A percentile compares a stretch with the other conserved stretches of the same genome.
These are phyloP conservation scores for Mirza zaza DNA, from an alignment of 2,113 vertebrate species.

Conservation along the genomic window DNA sequence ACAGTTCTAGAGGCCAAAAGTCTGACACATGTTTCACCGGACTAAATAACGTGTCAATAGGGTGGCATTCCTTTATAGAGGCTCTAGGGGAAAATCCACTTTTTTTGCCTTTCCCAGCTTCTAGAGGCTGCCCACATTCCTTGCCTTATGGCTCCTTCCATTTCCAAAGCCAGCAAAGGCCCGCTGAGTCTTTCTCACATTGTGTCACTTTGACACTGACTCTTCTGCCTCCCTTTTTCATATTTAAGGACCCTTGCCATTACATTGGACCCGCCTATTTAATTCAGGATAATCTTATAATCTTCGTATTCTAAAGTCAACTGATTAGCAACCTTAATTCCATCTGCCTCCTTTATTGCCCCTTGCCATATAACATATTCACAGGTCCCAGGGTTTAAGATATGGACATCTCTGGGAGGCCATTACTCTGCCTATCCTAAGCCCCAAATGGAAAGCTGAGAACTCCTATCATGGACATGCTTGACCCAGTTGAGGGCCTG, in stretches of 20 bases:
- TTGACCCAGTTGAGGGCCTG: not conserved
- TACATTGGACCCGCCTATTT: not conserved
- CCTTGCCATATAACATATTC: not conserved
- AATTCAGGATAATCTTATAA: not conserved
- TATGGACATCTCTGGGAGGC: not conserved
- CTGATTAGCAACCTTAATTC: not conserved
- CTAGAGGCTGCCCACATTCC: not conserved
- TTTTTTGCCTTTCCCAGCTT: not conserved
- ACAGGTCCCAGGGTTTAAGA: not conserved
- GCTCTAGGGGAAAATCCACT: not conserved
- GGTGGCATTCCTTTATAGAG: not conserved
- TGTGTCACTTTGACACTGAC: not conserved
- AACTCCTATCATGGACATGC: not conserved
- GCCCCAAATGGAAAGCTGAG: not conserved
- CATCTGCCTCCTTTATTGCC: not conserved
- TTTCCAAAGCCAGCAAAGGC: not conserved
- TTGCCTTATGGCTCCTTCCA: not conserved
- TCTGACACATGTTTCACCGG: not conserved
- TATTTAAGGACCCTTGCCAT: not conserved
- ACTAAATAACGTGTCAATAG: not conserved
- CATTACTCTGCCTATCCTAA: not conserved
- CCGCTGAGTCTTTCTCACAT: not conserved
- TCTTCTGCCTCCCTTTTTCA: not conserved
- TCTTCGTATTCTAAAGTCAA: not conserved
- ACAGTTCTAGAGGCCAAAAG: not conserved